phyloP scores from a whole-genome alignment of 2,888 invertebrate species.

The Cistogaster globosa region DNA sequence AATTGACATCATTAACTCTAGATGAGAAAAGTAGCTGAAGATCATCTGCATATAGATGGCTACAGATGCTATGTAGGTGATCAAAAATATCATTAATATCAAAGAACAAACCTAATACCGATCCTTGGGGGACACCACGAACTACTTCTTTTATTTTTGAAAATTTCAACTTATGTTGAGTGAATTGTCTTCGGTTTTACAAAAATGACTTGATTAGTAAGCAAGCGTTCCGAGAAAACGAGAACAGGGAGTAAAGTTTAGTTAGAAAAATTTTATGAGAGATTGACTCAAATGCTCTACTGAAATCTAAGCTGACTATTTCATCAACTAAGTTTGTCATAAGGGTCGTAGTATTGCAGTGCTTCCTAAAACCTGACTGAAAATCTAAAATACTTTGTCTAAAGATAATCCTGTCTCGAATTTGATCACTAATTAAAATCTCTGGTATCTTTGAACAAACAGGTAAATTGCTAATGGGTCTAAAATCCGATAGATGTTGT shows the following conservation, averaged over 20 bases:
- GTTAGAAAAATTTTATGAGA: not conserved
- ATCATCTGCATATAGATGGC: not conserved
- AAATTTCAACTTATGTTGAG: not conserved
- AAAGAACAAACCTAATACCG: not conserved
- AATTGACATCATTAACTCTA: not conserved
- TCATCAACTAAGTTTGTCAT: not conserved
- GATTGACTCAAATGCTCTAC: too few species aligned
- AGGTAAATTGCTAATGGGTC: too few species aligned
- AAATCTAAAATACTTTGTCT: too few species aligned
- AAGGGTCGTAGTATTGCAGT: too few species aligned
- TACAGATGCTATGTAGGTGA: not conserved
- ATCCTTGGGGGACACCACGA: constrained; percentile 4
- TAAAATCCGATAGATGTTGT: too few species aligned
- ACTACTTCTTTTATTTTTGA: not conserved
- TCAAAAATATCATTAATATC: constrained; percentile 3
- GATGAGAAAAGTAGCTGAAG: not conserved
- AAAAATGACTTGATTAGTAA: not conserved
- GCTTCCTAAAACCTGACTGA: too few species aligned
- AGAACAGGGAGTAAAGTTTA: not conserved
- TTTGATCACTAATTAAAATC: too few species aligned
- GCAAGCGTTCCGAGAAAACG: not conserved
- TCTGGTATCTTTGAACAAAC: too few species aligned
- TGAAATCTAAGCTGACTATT: not conserved
- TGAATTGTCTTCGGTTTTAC: not conserved
- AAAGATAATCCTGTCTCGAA: too few species aligned